Evolutionary conservation across 2,113 vertebrate genomes (phyloP).

Genomic region (Hyperoodon ampullatus): DNA sequence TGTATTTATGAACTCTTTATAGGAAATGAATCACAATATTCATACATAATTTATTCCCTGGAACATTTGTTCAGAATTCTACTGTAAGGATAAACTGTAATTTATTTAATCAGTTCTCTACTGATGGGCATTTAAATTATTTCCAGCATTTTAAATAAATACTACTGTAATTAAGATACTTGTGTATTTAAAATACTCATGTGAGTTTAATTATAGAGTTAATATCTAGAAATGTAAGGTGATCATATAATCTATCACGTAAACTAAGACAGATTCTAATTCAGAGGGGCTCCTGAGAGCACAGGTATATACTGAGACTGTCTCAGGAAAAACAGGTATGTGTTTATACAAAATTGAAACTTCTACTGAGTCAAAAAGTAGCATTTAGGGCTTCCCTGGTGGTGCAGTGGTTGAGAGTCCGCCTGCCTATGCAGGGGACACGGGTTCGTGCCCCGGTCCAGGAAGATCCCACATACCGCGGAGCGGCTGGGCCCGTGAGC

Average conservation of each 20-base stretch:
- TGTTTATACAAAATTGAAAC: constrained; percentile 41
- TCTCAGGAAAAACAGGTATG: background rate
- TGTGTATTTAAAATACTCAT: background rate
- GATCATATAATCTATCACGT: background rate
- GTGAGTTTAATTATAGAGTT: background rate
- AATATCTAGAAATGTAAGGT: background rate
- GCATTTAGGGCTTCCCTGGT: background rate
- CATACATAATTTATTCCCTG: background rate
- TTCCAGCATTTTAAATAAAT: constrained; percentile 24
- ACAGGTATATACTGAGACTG: background rate
- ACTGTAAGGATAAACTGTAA: background rate
- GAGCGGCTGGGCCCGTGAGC: too few species aligned
- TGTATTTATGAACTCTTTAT: background rate
- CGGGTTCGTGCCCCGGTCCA: too few species aligned
- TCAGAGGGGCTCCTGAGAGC: background rate
- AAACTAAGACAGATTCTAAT: background rate
- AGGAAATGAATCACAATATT: background rate
- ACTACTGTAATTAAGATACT: background rate
- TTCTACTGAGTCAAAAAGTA: background rate
- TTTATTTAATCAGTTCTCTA: background rate
- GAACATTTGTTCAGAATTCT: constrained; percentile 23
- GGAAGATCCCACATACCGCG: too few species aligned
- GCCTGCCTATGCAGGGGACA: too few species aligned
- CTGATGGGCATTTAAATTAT: background rate
- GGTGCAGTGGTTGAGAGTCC: too few species aligned